Conservation (phyloP, 1,140 invertebrate species). For the Heliconius eleuchia region DNA sequence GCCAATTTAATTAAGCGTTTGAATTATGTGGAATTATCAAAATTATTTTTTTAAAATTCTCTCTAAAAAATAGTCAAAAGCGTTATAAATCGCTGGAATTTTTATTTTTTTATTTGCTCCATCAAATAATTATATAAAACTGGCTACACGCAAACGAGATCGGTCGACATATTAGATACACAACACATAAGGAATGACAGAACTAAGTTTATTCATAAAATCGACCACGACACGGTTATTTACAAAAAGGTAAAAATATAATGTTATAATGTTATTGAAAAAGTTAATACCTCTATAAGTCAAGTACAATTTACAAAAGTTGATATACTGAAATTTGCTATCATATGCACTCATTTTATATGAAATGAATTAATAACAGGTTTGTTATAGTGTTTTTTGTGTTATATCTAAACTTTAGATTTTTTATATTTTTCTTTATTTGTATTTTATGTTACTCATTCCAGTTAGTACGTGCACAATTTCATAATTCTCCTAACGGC, state of each 20-base stretch:
- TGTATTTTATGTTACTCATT: no score
- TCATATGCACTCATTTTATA: background rate
- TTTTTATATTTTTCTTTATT: no score
- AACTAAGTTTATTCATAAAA: constrained; percentile 42
- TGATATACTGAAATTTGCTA: no score
- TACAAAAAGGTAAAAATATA: background rate
- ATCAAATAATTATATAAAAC: background rate
- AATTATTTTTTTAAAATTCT: background rate
- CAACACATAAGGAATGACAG: constrained; percentile 54
- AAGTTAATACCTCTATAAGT: no score
- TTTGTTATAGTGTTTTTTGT: no score
- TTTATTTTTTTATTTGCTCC: background rate
- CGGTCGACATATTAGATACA: constrained; percentile 22
- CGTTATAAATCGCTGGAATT: constrained; percentile 20
- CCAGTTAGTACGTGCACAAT: no score
- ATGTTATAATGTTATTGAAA: no score
- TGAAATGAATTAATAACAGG: no score
- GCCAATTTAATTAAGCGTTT: background rate
- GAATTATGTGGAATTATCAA: background rate
- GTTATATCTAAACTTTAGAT: no score
- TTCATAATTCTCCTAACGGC: no score
- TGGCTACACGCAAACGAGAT: constrained; percentile 6
- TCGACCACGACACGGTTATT: background rate
- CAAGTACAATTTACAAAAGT: no score
- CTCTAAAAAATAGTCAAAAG: background rate